A percentile compares a stretch with the other conserved stretches of the same genome.
Conservation (phyloP, 2,797 vertebrate species). For the Phalanger gymnotis region DNA sequence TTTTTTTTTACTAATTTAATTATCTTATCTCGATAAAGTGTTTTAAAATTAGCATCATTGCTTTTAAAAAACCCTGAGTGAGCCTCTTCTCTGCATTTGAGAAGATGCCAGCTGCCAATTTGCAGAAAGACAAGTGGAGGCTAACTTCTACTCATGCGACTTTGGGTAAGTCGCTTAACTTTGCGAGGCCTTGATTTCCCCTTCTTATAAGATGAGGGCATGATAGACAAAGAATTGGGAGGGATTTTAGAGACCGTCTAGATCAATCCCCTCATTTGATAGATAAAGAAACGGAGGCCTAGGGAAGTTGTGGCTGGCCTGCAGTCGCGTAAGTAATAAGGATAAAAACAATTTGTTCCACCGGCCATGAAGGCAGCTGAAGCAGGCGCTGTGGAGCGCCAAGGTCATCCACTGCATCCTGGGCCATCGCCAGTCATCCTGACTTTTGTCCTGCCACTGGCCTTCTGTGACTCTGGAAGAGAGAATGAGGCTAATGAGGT, state of each 20-base stretch:
- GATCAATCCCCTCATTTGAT: background rate
- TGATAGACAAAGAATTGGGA: background rate
- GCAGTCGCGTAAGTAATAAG: background rate
- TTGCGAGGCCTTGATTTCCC: background rate
- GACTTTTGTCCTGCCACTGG: background rate
- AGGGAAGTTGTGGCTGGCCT: background rate
- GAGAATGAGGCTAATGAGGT: background rate
- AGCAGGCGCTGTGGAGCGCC: background rate
- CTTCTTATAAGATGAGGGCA: background rate
- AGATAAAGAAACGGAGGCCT: background rate
- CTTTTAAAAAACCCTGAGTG: slow-evolving; percentile 22
- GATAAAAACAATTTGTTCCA: background rate
- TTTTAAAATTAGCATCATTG: slow-evolving; percentile 11
- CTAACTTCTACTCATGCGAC: background rate
- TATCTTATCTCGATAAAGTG: slow-evolving; percentile 19
- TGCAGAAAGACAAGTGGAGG: background rate
- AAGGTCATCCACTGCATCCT: background rate
- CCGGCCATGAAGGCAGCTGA: background rate
- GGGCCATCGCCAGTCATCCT: background rate
- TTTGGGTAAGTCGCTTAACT: background rate
- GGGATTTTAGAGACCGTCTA: background rate
- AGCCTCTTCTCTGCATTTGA: slow-evolving; percentile 3
- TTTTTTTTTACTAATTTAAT: background rate
- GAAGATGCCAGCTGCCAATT: background rate
- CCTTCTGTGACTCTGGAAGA: background rate